phyloP scores from a whole-genome alignment of 2,113 vertebrate species.

The Vulpes vulpes region DNA sequence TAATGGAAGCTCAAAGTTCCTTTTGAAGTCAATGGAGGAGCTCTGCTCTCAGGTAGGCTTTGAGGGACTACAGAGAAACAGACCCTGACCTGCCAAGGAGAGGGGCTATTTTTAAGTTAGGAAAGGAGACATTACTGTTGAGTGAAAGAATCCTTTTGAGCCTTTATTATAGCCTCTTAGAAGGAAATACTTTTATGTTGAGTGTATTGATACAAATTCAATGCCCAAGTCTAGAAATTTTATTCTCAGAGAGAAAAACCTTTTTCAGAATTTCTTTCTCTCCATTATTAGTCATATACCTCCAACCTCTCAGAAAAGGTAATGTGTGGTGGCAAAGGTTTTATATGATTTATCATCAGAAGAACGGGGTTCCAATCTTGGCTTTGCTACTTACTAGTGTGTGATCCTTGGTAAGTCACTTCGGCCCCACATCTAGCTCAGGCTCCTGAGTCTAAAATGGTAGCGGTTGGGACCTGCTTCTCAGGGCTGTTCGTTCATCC shows the following conservation, averaged over 20 bases:
- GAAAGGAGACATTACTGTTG: constrained; percentile 52
- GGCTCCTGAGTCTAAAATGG: constrained; percentile 9
- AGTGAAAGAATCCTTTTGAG: constrained; percentile 73
- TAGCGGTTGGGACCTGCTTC: neutral
- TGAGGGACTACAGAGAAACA: constrained; percentile 52
- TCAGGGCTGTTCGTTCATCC: neutral
- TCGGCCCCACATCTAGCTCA: neutral
- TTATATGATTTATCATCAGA: neutral
- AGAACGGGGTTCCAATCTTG: constrained; percentile 7
- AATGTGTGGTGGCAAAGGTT: neutral
- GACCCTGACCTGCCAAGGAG: constrained; percentile 19
- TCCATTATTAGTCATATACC: neutral
- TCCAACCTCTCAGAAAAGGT: constrained; percentile 30
- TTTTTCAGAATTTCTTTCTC: constrained; percentile 28
- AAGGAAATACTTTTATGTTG: constrained; percentile 70
- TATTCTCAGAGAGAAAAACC: constrained; percentile 63
- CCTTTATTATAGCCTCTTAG: constrained; percentile 58
- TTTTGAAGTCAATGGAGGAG: constrained; percentile 54
- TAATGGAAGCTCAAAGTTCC: constrained; percentile 49
- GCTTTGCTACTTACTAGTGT: neutral
- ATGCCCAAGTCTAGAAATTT: constrained; percentile 19
- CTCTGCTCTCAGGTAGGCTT: constrained; percentile 38
- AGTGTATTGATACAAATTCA: constrained; percentile 70
- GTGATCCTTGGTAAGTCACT: neutral
- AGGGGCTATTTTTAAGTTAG: constrained; percentile 70